Percentiles rank a stretch among this genome's conserved stretches.
Evolutionary conservation across 2,888 invertebrate genomes (phyloP).

Genomic region (Hyalella azteca): DNA sequence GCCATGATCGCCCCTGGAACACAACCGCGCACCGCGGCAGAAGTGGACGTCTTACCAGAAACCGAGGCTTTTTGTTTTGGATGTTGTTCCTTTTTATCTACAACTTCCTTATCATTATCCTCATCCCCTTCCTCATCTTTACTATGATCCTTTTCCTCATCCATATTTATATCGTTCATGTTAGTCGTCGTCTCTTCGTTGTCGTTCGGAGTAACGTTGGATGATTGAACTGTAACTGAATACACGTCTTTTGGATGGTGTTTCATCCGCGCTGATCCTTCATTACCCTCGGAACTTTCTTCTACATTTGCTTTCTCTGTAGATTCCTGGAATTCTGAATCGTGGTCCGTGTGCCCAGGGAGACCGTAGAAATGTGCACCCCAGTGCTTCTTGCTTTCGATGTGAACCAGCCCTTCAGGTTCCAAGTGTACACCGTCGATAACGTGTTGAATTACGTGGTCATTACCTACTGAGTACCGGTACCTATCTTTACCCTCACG

Average conservation of each 20-base stretch:
- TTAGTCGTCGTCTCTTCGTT: too few relatives aligned
- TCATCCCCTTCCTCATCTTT: too few relatives aligned
- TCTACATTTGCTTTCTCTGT: not conserved
- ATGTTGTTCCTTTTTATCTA: too few relatives aligned
- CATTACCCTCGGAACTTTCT: not conserved
- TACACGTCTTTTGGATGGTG: slow-evolving; percentile 14
- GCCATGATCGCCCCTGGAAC: too few relatives aligned
- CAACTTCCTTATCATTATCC: too few relatives aligned
- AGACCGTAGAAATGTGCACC: slow-evolving; percentile 26
- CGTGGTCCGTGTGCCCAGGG: slow-evolving; percentile 17
- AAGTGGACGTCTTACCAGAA: too few relatives aligned
- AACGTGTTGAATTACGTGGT: slow-evolving; percentile 2
- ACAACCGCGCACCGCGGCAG: too few relatives aligned
- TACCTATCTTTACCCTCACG: not conserved
- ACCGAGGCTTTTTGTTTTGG: too few relatives aligned
- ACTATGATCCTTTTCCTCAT: too few relatives aligned
- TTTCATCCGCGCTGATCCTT: not conserved
- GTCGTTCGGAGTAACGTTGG: too few relatives aligned
- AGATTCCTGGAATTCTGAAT: not conserved
- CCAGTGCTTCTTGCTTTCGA: slow-evolving; percentile 7
- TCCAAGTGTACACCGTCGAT: slow-evolving; percentile 8
- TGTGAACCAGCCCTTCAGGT: not conserved
- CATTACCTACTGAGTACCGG: slow-evolving; percentile 1
- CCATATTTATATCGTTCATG: too few relatives aligned
- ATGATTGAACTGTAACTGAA: not conserved